Evolutionary conservation across 2,888 invertebrate genomes (phyloP).

Genomic region (Drosophila macrospina): DNA sequence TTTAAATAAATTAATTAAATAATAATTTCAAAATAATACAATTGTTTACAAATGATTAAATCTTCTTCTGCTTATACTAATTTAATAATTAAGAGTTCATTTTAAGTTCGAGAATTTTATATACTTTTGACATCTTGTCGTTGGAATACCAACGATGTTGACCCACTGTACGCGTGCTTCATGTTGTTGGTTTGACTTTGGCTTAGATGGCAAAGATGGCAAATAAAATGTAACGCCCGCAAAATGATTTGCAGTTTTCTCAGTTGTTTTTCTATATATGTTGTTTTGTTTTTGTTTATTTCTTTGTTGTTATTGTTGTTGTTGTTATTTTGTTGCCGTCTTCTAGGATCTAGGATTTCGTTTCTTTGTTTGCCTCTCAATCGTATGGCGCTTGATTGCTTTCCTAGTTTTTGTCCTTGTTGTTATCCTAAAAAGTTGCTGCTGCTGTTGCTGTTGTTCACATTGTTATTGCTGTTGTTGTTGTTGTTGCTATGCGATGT

Average conservation of each 20-base stretch:
- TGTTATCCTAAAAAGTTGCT: conserved; percentile 23
- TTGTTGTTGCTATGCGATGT: conserved; percentile 31
- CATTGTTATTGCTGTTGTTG: conserved; percentile 3
- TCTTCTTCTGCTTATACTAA: too few species aligned
- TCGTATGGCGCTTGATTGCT: conserved; percentile 69
- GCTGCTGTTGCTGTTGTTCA: conserved; percentile 6
- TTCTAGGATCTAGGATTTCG: conserved; percentile 35
- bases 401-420: conserved; percentile 54
- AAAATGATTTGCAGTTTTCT: conserved; percentile 69
- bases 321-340: conserved; percentile 10
- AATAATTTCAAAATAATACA: too few species aligned
- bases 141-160: not conserved
- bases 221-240: conserved; percentile 62
- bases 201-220: conserved; percentile 25
- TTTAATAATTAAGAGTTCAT: too few species aligned
- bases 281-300: not conserved
- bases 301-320: conserved; percentile 23
- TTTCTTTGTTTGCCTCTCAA: conserved; percentile 64
- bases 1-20: too few species aligned
- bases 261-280: conserved; percentile 20
- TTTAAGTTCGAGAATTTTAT: too few species aligned
- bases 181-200: conserved; percentile 29
- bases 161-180: conserved; percentile 12
- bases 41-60: too few species aligned
- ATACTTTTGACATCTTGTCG: not conserved